A percentile compares a stretch with the other conserved stretches of the same genome.
phyloP scores from a whole-genome alignment of 1,140 invertebrate species.

The Leptinotarsa undecemlineata region DNA sequence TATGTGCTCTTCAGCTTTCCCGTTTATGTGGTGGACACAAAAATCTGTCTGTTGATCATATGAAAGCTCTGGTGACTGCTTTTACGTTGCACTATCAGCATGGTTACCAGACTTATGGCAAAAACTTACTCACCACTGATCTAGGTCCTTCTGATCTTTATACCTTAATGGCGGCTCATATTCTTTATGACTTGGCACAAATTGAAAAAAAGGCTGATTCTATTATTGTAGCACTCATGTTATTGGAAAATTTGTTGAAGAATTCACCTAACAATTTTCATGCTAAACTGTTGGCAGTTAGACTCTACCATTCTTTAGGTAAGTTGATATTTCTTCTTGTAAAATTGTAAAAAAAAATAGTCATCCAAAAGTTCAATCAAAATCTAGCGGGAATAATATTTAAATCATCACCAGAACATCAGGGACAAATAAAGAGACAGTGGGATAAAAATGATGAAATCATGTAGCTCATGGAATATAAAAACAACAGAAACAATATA shows the following conservation, averaged over 20 bases:
- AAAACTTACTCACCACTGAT: constrained; percentile 61
- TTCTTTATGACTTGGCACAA: constrained; percentile 72
- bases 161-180: constrained; percentile 74
- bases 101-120: constrained; percentile 57
- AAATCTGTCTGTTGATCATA: constrained; percentile 56
- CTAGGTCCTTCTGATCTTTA: constrained; percentile 75
- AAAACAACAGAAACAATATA: too few species aligned
- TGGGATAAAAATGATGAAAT: too few species aligned
- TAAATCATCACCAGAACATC: too few species aligned
- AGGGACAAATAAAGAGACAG: too few species aligned
- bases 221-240: constrained; percentile 66
- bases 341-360: not conserved
- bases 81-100: constrained; percentile 61
- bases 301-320: constrained; percentile 75
- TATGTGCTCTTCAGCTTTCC: constrained; percentile 70
- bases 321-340: constrained; percentile 40
- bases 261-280: constrained; percentile 79
- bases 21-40: constrained; percentile 69
- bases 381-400: too few species aligned
- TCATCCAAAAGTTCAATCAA: too few species aligned
- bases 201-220: constrained; percentile 63
- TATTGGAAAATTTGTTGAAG: constrained; percentile 71
- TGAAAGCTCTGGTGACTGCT: constrained; percentile 58
- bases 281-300: constrained; percentile 73
- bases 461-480: too few species aligned